Conservation (phyloP, 2,113 vertebrate species). For the Proterorhinus semilunaris region DNA sequence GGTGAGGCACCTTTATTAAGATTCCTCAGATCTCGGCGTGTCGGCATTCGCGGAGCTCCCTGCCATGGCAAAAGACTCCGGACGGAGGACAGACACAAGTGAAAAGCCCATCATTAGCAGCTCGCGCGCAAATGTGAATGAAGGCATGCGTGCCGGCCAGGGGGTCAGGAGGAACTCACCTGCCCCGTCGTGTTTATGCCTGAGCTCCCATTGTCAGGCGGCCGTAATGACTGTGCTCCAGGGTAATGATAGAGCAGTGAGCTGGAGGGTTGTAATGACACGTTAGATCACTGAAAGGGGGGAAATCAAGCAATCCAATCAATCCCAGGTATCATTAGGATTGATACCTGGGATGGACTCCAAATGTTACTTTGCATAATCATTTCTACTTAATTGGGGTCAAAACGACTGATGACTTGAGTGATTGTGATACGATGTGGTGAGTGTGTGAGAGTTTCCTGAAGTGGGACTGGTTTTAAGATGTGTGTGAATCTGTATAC, state of each 20-base stretch:
- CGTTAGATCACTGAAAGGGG: background rate
- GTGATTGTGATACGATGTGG: too few species aligned
- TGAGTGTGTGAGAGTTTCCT: too few species aligned
- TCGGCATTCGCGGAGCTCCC: background rate
- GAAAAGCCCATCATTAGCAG: background rate
- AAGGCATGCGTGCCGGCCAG: background rate
- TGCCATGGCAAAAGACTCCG: background rate
- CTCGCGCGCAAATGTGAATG: background rate
- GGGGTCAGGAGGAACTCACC: background rate
- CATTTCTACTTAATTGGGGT: too few species aligned
- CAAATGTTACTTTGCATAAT: too few species aligned
- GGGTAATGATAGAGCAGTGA: background rate
- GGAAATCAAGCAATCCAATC: too few species aligned
- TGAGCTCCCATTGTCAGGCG: background rate
- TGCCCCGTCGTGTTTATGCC: background rate
- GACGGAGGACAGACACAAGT: too few species aligned
- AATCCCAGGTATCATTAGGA: too few species aligned
- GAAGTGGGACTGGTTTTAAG: too few species aligned
- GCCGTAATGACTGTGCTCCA: background rate
- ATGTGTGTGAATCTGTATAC: too few species aligned
- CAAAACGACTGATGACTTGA: too few species aligned
- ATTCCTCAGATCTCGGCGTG: background rate
- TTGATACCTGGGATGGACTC: too few species aligned
- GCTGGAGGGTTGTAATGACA: background rate
- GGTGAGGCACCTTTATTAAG: slow-evolving; percentile 7